phyloP scores from a whole-genome alignment of 2,113 vertebrate species.

The Nematolebias whitei region DNA sequence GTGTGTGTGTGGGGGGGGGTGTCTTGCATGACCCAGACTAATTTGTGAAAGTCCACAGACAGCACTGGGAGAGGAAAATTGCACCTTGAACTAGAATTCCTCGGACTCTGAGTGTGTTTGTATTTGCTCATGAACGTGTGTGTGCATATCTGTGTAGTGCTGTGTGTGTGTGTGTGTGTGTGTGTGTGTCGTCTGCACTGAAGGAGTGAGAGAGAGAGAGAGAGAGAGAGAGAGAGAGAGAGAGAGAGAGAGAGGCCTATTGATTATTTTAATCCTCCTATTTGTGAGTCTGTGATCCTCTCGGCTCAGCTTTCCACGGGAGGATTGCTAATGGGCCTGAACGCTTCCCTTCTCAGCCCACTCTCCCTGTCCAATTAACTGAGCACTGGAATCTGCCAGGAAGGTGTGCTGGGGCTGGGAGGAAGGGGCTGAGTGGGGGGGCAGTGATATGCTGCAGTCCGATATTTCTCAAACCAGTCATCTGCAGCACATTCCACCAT shows the following conservation, averaged over 20 bases:
- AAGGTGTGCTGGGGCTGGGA: slow-evolving; percentile 39
- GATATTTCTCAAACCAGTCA: slow-evolving; percentile 37
- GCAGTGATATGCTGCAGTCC: slow-evolving; percentile 4
- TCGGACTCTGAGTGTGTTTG: slow-evolving; percentile 58
- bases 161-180: slow-evolving; percentile 30
- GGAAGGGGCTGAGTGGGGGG: background rate
- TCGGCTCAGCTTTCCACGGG: slow-evolving; percentile 66
- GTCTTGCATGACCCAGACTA: slow-evolving; percentile 42
- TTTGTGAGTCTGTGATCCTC: slow-evolving; percentile 82
- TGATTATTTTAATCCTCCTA: slow-evolving; percentile 83
- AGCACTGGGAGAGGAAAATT: slow-evolving; percentile 47
- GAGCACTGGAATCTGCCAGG: slow-evolving; percentile 59
- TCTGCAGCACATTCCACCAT: slow-evolving; percentile 40
- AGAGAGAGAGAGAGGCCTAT: no score
- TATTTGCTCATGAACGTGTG: slow-evolving; percentile 48
- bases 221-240: no score
- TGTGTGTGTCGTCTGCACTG: slow-evolving; percentile 48
- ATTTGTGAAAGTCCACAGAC: slow-evolving; percentile 63
- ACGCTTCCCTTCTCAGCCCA: slow-evolving; percentile 70
- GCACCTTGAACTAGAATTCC: slow-evolving; percentile 60
- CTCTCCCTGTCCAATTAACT: slow-evolving; percentile 79
- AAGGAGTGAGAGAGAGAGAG: slow-evolving; percentile 61
- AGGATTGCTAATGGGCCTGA: slow-evolving; percentile 79
- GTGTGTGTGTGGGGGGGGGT: slow-evolving; percentile 11
- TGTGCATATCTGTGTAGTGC: slow-evolving; percentile 26